Conservation (phyloP, 2,888 invertebrate species). For the Cheilosia urbana region DNA sequence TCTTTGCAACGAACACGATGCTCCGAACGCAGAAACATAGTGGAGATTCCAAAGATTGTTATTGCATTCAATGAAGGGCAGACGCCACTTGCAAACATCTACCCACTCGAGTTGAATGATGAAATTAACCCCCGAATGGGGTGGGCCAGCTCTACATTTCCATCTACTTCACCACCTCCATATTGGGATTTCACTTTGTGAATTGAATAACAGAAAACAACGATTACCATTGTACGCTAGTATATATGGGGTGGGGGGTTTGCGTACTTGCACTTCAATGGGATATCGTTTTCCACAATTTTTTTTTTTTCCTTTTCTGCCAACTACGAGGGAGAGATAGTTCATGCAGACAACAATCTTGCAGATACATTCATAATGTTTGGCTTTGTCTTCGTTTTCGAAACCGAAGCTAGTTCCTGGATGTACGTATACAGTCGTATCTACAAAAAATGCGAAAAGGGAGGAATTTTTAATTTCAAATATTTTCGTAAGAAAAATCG, state of each 20-base stretch:
- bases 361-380: slow-evolving; percentile 66
- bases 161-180: background rate
- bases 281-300: slow-evolving; percentile 35
- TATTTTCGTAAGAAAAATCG: slow-evolving; percentile 41
- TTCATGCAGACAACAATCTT: slow-evolving; percentile 70
- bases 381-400: slow-evolving; percentile 6
- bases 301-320: slow-evolving; percentile 20
- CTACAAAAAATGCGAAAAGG: slow-evolving; percentile 3
- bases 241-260: background rate
- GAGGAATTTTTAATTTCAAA: slow-evolving; percentile 69
- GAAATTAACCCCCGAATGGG: slow-evolving; percentile 64
- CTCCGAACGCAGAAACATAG: background rate
- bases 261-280: background rate
- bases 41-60: slow-evolving; percentile 55
- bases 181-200: slow-evolving; percentile 59
- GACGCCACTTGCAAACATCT: slow-evolving; percentile 20
- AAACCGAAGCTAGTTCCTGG: slow-evolving; percentile 35
- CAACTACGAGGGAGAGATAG: slow-evolving; percentile 26
- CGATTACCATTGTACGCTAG: slow-evolving; percentile 58
- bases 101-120: slow-evolving; percentile 55
- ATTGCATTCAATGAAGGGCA: slow-evolving; percentile 40
- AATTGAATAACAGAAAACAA: slow-evolving; percentile 72
- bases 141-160: background rate
- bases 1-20: slow-evolving; percentile 7
- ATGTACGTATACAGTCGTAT: background rate